Percentiles rank a stretch among this genome's conserved stretches.
phyloP scores from a whole-genome alignment of 2,797 vertebrate species.

The Dendrocincla fuliginosa region DNA sequence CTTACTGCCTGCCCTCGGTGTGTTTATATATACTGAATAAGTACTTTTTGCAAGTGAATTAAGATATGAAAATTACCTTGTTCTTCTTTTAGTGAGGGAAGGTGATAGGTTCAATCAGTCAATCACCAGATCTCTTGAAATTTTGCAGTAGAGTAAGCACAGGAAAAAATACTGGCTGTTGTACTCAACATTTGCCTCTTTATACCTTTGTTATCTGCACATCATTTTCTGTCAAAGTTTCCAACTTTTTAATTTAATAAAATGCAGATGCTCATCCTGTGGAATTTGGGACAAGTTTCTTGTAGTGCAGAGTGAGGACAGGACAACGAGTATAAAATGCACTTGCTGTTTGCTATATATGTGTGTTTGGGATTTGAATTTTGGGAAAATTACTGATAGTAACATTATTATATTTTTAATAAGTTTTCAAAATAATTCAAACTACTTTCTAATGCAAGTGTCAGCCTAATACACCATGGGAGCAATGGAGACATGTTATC shows the following conservation, averaged over 20 bases:
- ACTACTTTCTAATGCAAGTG: neutral
- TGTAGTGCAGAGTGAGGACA: neutral
- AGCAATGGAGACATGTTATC: neutral
- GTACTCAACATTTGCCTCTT: neutral
- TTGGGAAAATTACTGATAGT: neutral
- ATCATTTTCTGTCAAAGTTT: neutral
- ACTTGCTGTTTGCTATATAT: fast-evolving
- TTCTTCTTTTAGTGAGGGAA: neutral
- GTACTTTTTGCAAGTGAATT: neutral
- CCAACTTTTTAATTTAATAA: neutral
- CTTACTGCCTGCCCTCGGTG: neutral
- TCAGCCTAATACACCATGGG: neutral
- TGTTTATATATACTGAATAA: neutral
- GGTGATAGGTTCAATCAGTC: neutral
- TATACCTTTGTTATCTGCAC: neutral
- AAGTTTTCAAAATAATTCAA: neutral
- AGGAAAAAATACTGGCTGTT: neutral
- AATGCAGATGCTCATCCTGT: neutral
- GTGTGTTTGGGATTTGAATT: neutral
- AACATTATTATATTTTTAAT: neutral
- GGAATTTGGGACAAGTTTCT: neutral
- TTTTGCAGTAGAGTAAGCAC: neutral
- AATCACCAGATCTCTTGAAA: neutral
- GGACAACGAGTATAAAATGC: neutral
- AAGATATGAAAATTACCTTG: neutral